phyloP scores from a whole-genome alignment of 2,797 vertebrate genomes.

The Gymnocypris eckloni region DNA sequence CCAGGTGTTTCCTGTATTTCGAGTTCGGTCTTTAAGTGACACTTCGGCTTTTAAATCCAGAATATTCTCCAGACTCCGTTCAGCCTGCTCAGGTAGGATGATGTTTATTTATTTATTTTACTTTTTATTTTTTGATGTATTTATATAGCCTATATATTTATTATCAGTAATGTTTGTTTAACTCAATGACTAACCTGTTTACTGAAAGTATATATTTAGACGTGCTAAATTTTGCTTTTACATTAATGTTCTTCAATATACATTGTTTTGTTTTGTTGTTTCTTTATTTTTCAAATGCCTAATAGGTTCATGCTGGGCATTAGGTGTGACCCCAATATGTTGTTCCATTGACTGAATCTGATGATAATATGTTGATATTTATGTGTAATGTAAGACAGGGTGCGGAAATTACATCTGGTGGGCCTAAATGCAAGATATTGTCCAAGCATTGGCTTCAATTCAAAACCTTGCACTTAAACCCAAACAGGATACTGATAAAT shows the following conservation, averaged over 20 bases:
- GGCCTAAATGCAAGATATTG: not conserved
- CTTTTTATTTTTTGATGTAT: too few species aligned
- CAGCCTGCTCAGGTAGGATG: conserved; percentile 77
- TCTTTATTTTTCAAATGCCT: not conserved
- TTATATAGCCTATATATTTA: too few species aligned
- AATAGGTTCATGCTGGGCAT: not conserved
- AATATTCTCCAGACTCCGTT: conserved; percentile 71
- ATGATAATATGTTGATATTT: not conserved
- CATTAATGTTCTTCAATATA: not conserved
- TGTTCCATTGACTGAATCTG: not conserved
- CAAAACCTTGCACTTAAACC: not conserved
- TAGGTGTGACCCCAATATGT: not conserved
- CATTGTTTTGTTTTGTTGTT: not conserved
- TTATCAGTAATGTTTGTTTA: not conserved
- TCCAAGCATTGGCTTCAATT: not conserved
- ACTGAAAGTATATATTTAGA: not conserved
- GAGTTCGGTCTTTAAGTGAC: conserved; percentile 77
- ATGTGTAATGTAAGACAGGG: not conserved
- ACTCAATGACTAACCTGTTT: not conserved
- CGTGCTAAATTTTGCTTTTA: not conserved
- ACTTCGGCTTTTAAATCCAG: conserved; percentile 73
- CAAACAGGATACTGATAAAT: not conserved
- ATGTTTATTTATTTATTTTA: not conserved
- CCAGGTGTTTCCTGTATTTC: conserved; percentile 61
- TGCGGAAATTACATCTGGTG: not conserved